A percentile compares a stretch with the other conserved stretches of the same genome.
phyloP scores from a whole-genome alignment of 2,888 invertebrate species.

The Lepeophtheirus nordmannii region DNA sequence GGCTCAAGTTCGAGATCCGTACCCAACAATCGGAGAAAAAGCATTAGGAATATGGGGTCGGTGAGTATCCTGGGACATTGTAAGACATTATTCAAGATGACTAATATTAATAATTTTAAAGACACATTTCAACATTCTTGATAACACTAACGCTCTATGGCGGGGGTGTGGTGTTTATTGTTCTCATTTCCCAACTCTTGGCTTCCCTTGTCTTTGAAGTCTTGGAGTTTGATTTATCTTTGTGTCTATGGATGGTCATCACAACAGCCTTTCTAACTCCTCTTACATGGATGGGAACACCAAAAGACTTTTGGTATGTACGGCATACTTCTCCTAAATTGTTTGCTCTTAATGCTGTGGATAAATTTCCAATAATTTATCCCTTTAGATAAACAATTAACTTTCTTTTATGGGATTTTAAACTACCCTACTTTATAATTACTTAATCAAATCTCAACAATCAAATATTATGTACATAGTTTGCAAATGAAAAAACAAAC shows the following conservation, averaged over 20 bases:
- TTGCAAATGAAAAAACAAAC: slow-evolving; percentile 14
- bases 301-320: slow-evolving; percentile 53
- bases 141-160: slow-evolving; percentile 26
- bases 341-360: too few species aligned
- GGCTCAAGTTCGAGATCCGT: slow-evolving; percentile 46
- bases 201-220: slow-evolving; percentile 47
- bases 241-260: slow-evolving; percentile 49
- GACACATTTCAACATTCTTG: not conserved
- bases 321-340: too few species aligned
- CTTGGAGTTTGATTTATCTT: slow-evolving; percentile 40
- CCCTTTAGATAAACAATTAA: too few species aligned
- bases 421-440: too few species aligned
- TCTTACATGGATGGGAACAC: slow-evolving; percentile 49
- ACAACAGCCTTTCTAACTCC: slow-evolving; percentile 46
- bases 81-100: not conserved
- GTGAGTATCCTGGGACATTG: slow-evolving; percentile 32
- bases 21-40: slow-evolving; percentile 49
- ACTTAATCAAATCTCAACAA: not conserved
- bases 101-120: not conserved
- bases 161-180: slow-evolving; percentile 19
- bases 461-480: slow-evolving; percentile 10
- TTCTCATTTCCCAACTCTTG: slow-evolving; percentile 34
- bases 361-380: too few species aligned
- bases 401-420: too few species aligned
- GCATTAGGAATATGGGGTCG: slow-evolving; percentile 46